phyloP scores from a whole-genome alignment of 1,140 invertebrate species.

The Zophobas morio region DNA sequence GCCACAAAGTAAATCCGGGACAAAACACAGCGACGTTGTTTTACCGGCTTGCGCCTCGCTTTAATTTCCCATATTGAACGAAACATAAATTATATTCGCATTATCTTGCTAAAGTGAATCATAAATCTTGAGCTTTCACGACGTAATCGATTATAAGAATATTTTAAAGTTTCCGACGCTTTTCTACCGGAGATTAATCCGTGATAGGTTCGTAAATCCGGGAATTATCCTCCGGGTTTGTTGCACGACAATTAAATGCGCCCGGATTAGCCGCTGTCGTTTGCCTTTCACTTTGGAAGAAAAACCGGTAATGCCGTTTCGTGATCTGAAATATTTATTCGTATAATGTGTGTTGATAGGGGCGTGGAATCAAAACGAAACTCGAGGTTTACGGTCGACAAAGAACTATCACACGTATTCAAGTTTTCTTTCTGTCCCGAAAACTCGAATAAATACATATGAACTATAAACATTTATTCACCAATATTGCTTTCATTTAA shows the following conservation, averaged over 20 bases:
- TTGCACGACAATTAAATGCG: slow-evolving; percentile 28
- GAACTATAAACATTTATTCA: no score
- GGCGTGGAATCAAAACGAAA: no score
- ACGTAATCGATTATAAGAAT: slow-evolving; percentile 28
- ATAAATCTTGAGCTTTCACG: slow-evolving; percentile 34
- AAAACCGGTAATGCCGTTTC: slow-evolving; percentile 24
- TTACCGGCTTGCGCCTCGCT: background rate
- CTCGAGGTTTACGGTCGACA: no score
- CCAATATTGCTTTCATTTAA: no score
- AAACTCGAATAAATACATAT: no score
- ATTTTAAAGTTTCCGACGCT: slow-evolving; percentile 36
- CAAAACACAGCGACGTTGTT: background rate
- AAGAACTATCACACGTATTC: no score
- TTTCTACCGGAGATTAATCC: slow-evolving; percentile 17
- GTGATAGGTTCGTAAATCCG: slow-evolving; percentile 9
- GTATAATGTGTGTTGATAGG: no score
- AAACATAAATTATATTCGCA: slow-evolving; percentile 34
- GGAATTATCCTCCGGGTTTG: slow-evolving; percentile 13
- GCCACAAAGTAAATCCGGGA: slow-evolving; percentile 10
- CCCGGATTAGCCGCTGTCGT: slow-evolving; percentile 13
- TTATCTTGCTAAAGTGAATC: slow-evolving; percentile 34
- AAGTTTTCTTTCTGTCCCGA: no score
- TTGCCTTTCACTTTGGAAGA: slow-evolving; percentile 9
- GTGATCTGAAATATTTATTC: slow-evolving; percentile 6
- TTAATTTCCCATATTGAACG: slow-evolving; percentile 22